These are phyloP conservation scores for Diglossa cyanea DNA, from an alignment of 2,797 vertebrate genomes.

Conservation along the genomic window DNA sequence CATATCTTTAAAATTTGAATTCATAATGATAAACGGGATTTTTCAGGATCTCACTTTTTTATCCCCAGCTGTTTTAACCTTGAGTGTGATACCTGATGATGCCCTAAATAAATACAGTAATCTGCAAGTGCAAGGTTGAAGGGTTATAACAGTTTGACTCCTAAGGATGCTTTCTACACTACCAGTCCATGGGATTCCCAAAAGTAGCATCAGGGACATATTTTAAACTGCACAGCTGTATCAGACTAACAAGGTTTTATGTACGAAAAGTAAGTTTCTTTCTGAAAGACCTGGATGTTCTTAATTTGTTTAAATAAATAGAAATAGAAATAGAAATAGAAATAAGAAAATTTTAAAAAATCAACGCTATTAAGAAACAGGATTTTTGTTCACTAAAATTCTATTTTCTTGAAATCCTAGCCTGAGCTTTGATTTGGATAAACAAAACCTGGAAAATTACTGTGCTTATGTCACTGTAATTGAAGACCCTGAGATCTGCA, in stretches of 20 bases:
- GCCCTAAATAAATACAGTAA: background rate
- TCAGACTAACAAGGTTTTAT: background rate
- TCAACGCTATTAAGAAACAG: background rate
- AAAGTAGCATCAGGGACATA: background rate
- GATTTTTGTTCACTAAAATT: background rate
- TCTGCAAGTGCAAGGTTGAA: background rate
- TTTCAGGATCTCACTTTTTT: background rate
- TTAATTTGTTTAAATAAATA: background rate
- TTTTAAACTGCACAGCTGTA: background rate
- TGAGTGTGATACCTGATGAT: background rate
- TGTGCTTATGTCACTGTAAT: background rate
- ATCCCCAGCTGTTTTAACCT: background rate
- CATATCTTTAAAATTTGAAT: background rate
- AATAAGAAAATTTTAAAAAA: background rate
- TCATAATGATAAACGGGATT: background rate
- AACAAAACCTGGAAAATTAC: background rate
- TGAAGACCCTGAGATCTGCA: background rate
- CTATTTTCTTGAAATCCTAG: background rate
- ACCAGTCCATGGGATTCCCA: background rate
- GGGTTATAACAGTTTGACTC: background rate
- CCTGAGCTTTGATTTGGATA: background rate
- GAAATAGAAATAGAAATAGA: too few species aligned
- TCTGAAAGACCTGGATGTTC: background rate
- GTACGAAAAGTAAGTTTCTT: background rate
- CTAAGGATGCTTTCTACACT: background rate